phyloP scores from a whole-genome alignment of 2,888 invertebrate species.

The Iselma pallidipennis region DNA sequence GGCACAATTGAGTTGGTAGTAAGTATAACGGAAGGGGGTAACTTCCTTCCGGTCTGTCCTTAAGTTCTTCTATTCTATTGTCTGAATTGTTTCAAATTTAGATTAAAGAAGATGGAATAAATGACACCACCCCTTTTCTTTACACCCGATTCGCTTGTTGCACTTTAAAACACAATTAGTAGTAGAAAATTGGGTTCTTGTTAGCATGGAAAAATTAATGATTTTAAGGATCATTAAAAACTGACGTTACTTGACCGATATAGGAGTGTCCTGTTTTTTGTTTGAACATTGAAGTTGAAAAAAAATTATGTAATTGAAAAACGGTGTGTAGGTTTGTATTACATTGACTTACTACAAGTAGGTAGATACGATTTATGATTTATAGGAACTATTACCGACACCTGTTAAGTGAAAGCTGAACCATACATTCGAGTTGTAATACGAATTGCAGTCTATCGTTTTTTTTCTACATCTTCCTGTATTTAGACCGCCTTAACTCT shows the following conservation, averaged over 20 bases:
- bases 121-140: background rate
- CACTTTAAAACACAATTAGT: background rate
- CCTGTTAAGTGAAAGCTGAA: slow-evolving; percentile 19
- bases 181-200: background rate
- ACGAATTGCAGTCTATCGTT: background rate
- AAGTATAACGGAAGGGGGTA: background rate
- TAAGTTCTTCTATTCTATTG: background rate
- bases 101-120: background rate
- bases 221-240: background rate
- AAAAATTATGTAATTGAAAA: no score
- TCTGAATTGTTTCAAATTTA: background rate
- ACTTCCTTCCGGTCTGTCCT: background rate
- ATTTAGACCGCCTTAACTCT: background rate
- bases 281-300: background rate
- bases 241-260: background rate
- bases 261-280: no score
- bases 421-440: background rate
- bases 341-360: background rate
- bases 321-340: background rate
- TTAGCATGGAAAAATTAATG: background rate
- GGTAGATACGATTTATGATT: slow-evolving; percentile 5
- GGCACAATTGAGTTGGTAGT: background rate
- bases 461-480: background rate
- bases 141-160: slow-evolving; percentile 2
- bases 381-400: slow-evolving; percentile 6